These are phyloP conservation scores for Pomatorhinus ruficollis DNA, from an alignment of 2,113 vertebrate genomes.

Conservation along the genomic window DNA sequence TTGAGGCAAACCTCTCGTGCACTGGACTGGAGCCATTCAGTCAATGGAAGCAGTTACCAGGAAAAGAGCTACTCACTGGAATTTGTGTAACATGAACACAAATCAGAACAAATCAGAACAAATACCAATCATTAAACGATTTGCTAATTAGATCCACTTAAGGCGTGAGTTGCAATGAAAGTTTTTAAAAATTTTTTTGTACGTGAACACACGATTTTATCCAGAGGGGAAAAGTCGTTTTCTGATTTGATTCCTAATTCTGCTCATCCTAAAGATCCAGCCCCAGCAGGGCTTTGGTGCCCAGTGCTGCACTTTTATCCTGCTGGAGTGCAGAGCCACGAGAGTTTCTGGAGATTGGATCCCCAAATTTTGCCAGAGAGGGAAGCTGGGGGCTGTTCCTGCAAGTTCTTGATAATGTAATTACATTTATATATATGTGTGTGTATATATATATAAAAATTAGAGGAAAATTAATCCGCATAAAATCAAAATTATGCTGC, in stretches of 20 bases:
- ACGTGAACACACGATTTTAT: not conserved
- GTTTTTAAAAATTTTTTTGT: not conserved
- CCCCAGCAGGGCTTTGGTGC: not conserved
- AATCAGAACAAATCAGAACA: not conserved
- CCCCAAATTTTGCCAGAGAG: not conserved
- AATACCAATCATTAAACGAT: not conserved
- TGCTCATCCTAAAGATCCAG: not conserved
- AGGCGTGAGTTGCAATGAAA: not conserved
- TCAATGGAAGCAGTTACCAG: not conserved
- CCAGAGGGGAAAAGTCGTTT: not conserved
- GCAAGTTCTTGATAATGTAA: not conserved
- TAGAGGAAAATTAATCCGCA: not conserved
- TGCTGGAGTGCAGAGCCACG: not conserved
- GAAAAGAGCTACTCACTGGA: not conserved
- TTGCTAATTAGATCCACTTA: not conserved
- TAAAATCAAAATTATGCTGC: not conserved
- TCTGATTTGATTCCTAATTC: not conserved
- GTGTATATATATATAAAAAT: not conserved
- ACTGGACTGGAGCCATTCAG: not conserved
- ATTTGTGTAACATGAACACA: not conserved
- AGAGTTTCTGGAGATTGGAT: not conserved
- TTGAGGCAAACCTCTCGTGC: not conserved
- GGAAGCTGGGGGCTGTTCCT: not conserved
- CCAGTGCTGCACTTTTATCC: accelerated
- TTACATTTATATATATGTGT: not conserved